Base-by-base conservation (phyloP, 2,113 vertebrate genomes). In the Chascanopsetta lugubris region DNA sequence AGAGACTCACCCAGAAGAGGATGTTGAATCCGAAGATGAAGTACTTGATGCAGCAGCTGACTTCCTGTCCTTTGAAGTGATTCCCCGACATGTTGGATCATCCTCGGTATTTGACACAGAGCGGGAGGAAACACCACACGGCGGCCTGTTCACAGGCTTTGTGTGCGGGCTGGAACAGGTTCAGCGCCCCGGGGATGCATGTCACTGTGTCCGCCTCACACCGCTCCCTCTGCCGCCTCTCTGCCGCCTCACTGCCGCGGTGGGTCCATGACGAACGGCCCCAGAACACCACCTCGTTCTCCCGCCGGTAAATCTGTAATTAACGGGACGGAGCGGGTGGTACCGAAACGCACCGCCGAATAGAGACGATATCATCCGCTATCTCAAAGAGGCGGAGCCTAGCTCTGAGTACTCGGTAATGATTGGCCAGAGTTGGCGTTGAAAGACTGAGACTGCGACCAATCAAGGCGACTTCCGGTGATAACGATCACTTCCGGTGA, bases 31-130 rank as follows among this genome's bases (percentile, higher is more conserved):
- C 96, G 22, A 98, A 98, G 60, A 98, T 97, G 83, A 96, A 98
- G 79, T 98, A 98, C 77, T 98, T 98, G 91, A 97, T 98, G 93
- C 95, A 98, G 94, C 96, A 98, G 91, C 96, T 98, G 94, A 98
- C 96, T 93, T 98, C 96, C 58, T 96, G 94, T 77, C 94, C 96
- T 87, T 96, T 97, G 92, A 93, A 98, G 20, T 96, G 94, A 90
- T 97, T 96, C 82, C 96, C 96, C 83, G 95, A 94, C 96, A 97
- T 97, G 89, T 91, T 94, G 87, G 84, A 61, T 67, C 86, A 84
- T 84, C 85, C 18, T 80, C 80, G 2, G 77, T 46, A 48, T 15
- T 38, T 58, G 6, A 17, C 11, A 1, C 43, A 1, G 46, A 0
- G 22, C 38, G 40, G 21, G 29, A 27, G 15, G 51, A 27, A 48